Evolutionary conservation across 2,888 invertebrate genomes (phyloP).

Genomic region (Metalampra italica): DNA sequence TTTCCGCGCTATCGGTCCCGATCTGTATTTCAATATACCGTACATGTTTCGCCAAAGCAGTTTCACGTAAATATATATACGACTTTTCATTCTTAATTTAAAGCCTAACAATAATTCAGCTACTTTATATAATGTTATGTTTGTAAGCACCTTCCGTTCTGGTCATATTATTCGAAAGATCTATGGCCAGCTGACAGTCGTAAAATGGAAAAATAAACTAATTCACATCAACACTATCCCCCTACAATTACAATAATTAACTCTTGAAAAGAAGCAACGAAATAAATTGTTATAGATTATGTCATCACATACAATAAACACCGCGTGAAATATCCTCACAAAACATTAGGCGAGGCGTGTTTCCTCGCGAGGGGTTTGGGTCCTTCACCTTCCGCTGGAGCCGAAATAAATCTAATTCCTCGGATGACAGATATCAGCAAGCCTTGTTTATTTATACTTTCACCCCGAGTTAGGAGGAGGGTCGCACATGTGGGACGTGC

Average conservation of each 20-base stretch:
- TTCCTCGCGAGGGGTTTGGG: slow-evolving; percentile 48
- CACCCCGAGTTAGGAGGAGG: slow-evolving; percentile 51
- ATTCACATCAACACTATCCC: slow-evolving; percentile 8
- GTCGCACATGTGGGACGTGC: slow-evolving; percentile 61
- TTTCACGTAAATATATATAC: neutral
- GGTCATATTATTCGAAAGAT: too few species aligned
- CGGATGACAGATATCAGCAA: slow-evolving; percentile 77
- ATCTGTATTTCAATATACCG: slow-evolving; percentile 57
- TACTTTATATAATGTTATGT: too few species aligned
- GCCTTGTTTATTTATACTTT: slow-evolving; percentile 77
- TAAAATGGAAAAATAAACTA: slow-evolving; percentile 2
- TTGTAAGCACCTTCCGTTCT: too few species aligned
- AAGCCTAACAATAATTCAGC: too few species aligned
- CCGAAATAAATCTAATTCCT: slow-evolving; percentile 76
- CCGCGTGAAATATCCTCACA: slow-evolving; percentile 35
- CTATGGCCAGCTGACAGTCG: neutral
- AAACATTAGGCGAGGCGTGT: slow-evolving; percentile 37
- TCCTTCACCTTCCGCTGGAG: slow-evolving; percentile 69
- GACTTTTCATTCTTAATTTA: too few species aligned
- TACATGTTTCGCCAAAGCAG: slow-evolving; percentile 43
- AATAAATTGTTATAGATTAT: slow-evolving; percentile 9
- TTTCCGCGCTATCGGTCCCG: slow-evolving; percentile 52
- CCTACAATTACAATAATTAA: slow-evolving; percentile 8
- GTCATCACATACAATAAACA: slow-evolving; percentile 15
- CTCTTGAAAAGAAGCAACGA: neutral